Evolutionary conservation across 1,140 invertebrate genomes (phyloP), one percentile per base, ranked within the genome.

Genomic region (Leptopilina clavipes): DNA sequence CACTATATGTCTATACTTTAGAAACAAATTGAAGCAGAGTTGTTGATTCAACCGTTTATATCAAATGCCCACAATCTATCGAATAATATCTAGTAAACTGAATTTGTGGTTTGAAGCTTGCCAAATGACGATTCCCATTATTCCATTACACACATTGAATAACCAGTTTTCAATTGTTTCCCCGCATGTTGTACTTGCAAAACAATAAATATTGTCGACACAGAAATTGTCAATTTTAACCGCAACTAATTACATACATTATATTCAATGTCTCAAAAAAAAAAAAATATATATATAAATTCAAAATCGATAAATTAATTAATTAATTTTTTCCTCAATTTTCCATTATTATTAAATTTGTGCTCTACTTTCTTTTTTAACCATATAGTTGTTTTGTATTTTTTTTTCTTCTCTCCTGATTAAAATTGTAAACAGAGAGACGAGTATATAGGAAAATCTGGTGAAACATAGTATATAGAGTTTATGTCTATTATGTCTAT

Each of bases 91-190:
- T 11, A 25, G 59, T n/a, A 65, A 65, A 65, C 59, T 65, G 25
- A 25, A 65, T 65, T 65, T 65, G 59, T 31, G 59, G 59, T 65
- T 14, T 22, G 25, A 65, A 31, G 59, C 59, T 65, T 37, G 59
- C 59, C 59, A 65, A 65, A 65, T 65, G 59, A 65, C 22, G 25
- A 65, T 65, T 65, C 59, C 59, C 59, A 65, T 65, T 65, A 65
- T 65, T 65, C 59, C 59, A 65, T 31, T 31, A 65, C 59, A 22
- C 56, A 59, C 14, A 31, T 11, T 37, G 59, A 22, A 65, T 65
- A 65, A 65, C 59, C 6, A 22, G 59, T 65, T 65, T 65, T 31
- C 59, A 31, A 65, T n/a, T 31, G 59, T 65, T n/a, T 10, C 9
- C 5, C 19, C 12, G 14, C 19, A 1, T 48, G 22, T 37, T 40